Base-by-base conservation (phyloP, 2,113 vertebrate genomes). In the Lanius ludovicianus region DNA sequence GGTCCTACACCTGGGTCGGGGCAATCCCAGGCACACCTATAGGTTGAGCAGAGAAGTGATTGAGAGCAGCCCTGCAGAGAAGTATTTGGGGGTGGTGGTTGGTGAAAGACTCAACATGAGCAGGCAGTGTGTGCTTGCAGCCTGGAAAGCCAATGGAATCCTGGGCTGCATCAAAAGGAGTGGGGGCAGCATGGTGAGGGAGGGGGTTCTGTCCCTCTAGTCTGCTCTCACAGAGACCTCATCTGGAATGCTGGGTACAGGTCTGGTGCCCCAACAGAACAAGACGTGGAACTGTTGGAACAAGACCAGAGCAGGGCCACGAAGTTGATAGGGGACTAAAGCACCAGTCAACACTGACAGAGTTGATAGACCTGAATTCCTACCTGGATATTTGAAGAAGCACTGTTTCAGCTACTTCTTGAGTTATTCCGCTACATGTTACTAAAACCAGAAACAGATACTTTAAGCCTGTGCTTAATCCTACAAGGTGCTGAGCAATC, bases 371-470 rank as follows among this genome's bases (percentile, higher is more conserved):
- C 25, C 17, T 90, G 75, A 94, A 59, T 86, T 90, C 41, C 50
- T 69, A 30, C 33, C 21, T 67, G 50, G 31, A 33, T 74, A 59
- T 73, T 42, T 76, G 44, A 88, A 84, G 50, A 74, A 79, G 49
- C 8, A 23, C 13, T 83, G 30, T 76, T 90, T 73, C 67, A 73
- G 41, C 21, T 63, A 24, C 50, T 65, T 46, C 28, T 41, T 0
- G 0, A 84, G 33, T 42, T 87, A 79, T 22, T 68, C 49, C 0
- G 0, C 23, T 62, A 62, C 0, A 0, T 22, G 14, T 27, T 67
- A 13, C 37, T 80, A 41, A 76, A 83, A 41, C 2, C 3, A 80
- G 75, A 83, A 90, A 69, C 12, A 49, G 11, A 28, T 65, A 85
- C 42, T 55, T 21, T 76, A 63, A 76, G 57, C n/a, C 37, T 62